Conservation (phyloP, 2,113 vertebrate species). For the Entelurus aequoreus region DNA sequence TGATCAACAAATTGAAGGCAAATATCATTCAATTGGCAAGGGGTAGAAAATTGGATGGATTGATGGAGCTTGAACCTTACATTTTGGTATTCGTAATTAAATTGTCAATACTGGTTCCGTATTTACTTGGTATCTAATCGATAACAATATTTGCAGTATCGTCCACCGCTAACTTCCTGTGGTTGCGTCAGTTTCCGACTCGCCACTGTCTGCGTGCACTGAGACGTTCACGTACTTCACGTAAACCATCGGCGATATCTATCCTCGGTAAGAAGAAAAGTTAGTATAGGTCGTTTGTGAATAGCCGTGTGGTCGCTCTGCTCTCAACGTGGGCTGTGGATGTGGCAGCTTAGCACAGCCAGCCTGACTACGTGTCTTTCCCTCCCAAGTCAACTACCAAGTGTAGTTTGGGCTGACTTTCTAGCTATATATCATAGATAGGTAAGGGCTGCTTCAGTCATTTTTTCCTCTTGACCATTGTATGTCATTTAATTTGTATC, state of each 20-base stretch:
- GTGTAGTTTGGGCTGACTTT: constrained; percentile 3
- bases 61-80: no score
- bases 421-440: background rate
- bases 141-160: no score
- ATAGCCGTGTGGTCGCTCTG: constrained; percentile 1
- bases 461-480: background rate
- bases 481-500: background rate
- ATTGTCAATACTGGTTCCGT: no score
- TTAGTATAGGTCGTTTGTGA: constrained; percentile 20
- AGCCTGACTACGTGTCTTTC: constrained; percentile 39
- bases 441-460: constrained; percentile 8
- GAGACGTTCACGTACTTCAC: background rate
- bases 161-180: background rate
- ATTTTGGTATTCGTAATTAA: no score
- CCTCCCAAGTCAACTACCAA: background rate
- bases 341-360: constrained; percentile 48
- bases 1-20: background rate
- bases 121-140: background rate
- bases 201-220: constrained; percentile 11
- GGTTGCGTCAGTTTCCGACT: background rate
- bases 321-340: constrained; percentile 54
- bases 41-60: no score
- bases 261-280: background rate
- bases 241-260: no score
- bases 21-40: background rate